Base-by-base conservation (phyloP, 2,113 vertebrate genomes). In the Orycteropus afer region DNA sequence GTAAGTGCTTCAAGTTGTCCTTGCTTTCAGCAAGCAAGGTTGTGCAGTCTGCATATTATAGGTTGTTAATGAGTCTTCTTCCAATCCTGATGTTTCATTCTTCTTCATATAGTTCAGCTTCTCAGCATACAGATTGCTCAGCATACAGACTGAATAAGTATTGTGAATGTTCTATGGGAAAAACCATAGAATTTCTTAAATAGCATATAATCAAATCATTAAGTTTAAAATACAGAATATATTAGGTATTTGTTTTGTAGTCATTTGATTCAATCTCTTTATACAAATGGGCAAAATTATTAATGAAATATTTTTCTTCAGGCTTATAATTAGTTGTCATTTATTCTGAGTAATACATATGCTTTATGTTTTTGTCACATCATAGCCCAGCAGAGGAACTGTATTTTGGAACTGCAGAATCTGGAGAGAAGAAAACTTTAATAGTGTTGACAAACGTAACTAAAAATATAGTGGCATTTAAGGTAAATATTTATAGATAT, bases 381-480 rank as follows among this genome's bases (percentile, higher is more conserved):
- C 18, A 27, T 97, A 99, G 99, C 98, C 99, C 99, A n/a, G 98
- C 99, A 42, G 99, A 99, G 97, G 99, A 99, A 96, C 98, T 99
- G 0, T 98, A 99, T 98, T 99, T 99, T 97, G 99, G 99, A 93
- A 99, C 98, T 84, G 98, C 98, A 96, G 99, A 99, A 92, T 99
- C 98, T 0, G 98, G 98, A 98, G 99, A 99, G 97, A 99, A 98
- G 96, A 99, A 99, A 98, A 99, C 99, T 96, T 98, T 99, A 96
- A 99, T 99, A 97, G 98, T 99, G 95, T 98, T 99, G 90, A 99
- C 98, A 98, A 99, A 99, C 18, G 98, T 99, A 95, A 99, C 99
- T 96, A 99, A 99, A 98, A 99, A 99, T n/a, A 96, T 98, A 88
- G 99, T 99, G 96, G 99, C 99, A 90, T 99, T 99, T 98, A 99